Evolutionary conservation across 2,797 vertebrate species (phyloP), one percentile per base, ranked within the genome.

Genomic region (Novumbra hubbsi): DNA sequence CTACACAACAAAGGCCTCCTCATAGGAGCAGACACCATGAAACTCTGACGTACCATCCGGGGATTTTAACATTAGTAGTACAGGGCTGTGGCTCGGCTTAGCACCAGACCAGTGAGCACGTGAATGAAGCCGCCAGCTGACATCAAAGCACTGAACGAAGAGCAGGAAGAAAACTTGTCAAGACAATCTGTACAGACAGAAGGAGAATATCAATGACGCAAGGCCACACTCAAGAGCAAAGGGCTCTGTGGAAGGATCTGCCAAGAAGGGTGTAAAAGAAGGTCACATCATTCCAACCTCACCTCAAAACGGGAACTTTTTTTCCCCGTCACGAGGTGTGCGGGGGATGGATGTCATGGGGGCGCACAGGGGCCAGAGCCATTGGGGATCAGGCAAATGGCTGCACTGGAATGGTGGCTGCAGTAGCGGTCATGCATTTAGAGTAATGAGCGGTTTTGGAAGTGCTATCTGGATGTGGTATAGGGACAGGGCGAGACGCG

Each of bases 91-190:
- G 27, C 62, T 32, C 32, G 62, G 62, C 12, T 64, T 64, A 64
- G 62, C 62, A 64, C 32, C 62, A 77, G 49, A 79, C 27, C 80
- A 84, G 78, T 73, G 84, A 83, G 80, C 74, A 71, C 81, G 78
- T 75, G 84, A 85, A 87, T 84, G 87, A 86, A 79, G 78, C 62
- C 50, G 1, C n/a, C 73, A 64, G 69, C 80, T 81, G 80, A 80
- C 84, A 84, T 88, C 79, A 88, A 88, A 87, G 86, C 76, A 65
- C 14, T 34, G 73, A 76, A 80, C 74, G 77, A 86, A 73, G 76
- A 73, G 68, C 78, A 84, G n/a, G n/a, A 84, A 81, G 80, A 72
- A 87, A 88, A 60, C 15, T 84, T 80, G 83, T 73, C 71, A 28
- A 34, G 75, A 82, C 80, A 83, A 83, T 82, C 81, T 77, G 52